Evolutionary conservation across 1,140 invertebrate genomes (phyloP).

Genomic region (Parapsyche elsis): DNA sequence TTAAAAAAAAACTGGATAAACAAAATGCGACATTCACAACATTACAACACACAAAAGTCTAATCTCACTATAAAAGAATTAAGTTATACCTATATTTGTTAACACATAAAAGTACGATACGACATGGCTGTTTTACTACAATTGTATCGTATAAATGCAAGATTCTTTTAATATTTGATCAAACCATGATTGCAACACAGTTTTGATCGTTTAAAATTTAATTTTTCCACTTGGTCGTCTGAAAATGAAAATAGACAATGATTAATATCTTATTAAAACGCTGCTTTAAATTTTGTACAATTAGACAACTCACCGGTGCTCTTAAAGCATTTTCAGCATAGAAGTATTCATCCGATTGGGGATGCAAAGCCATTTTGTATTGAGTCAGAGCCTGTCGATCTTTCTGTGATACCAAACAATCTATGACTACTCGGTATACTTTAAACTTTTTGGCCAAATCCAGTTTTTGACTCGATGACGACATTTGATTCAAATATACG

Average conservation of each 20-base stretch:
- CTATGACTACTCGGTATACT: slow-evolving; percentile 66
- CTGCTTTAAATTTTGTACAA: not conserved
- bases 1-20: too few relatives aligned
- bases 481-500: slow-evolving; percentile 59
- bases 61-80: too few relatives aligned
- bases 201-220: too few relatives aligned
- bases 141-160: too few relatives aligned
- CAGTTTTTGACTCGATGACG: slow-evolving; percentile 60
- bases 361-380: slow-evolving; percentile 66
- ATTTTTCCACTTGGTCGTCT: slow-evolving; percentile 50
- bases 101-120: too few relatives aligned
- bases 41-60: too few relatives aligned
- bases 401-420: slow-evolving; percentile 66
- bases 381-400: slow-evolving; percentile 64
- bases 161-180: too few relatives aligned
- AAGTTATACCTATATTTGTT: too few relatives aligned
- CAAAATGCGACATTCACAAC: too few relatives aligned
- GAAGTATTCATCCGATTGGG: slow-evolving; percentile 67
- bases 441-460: slow-evolving; percentile 63
- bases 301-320: slow-evolving; percentile 59
- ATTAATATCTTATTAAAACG: not conserved
- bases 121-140: too few relatives aligned
- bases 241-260: slow-evolving; percentile 32
- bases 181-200: too few relatives aligned
- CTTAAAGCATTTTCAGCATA: slow-evolving; percentile 66